A percentile compares a stretch with the other conserved stretches of the same genome.
phyloP scores from a whole-genome alignment of 92 coral and sea anemone genomes.

The Nematostella vectensis region DNA sequence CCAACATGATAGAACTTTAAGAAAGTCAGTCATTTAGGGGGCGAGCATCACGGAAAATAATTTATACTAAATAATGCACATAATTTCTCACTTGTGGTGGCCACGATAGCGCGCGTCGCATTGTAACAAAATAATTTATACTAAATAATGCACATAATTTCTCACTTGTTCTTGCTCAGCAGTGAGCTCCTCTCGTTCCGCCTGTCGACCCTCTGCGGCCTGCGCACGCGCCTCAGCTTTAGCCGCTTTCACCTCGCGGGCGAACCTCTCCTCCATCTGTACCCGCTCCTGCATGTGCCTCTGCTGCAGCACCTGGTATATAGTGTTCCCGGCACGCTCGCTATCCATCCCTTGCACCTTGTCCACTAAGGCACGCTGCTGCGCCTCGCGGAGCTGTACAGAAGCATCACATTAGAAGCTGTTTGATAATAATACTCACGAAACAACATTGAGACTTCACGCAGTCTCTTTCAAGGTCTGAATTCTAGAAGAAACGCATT shows the following conservation, averaged over 20 bases:
- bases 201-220: slow-evolving; percentile 76
- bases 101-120: too few species aligned
- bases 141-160: background rate
- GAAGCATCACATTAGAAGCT: too few species aligned
- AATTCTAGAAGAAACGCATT: too few species aligned
- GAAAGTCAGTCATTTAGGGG: too few species aligned
- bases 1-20: too few species aligned
- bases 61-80: background rate
- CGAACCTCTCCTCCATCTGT: slow-evolving; percentile 74
- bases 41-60: too few species aligned
- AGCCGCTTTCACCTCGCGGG: slow-evolving; percentile 69
- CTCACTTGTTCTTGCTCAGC: slow-evolving; percentile 86
- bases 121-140: too few species aligned
- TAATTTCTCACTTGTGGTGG: slow-evolving; percentile 66
- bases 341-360: slow-evolving; percentile 77
- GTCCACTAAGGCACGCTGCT: slow-evolving; percentile 63
- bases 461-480: too few species aligned
- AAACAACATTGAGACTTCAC: too few species aligned
- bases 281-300: slow-evolving; percentile 94
- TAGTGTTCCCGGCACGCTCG: slow-evolving; percentile 84
- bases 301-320: slow-evolving; percentile 86
- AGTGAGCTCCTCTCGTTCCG: slow-evolving; percentile 79
- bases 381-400: slow-evolving; percentile 70
- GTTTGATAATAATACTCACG: background rate
- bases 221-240: slow-evolving; percentile 95